Base-by-base conservation (phyloP, 2,888 invertebrate species). In the Mesorhabditis spiculigera region DNA sequence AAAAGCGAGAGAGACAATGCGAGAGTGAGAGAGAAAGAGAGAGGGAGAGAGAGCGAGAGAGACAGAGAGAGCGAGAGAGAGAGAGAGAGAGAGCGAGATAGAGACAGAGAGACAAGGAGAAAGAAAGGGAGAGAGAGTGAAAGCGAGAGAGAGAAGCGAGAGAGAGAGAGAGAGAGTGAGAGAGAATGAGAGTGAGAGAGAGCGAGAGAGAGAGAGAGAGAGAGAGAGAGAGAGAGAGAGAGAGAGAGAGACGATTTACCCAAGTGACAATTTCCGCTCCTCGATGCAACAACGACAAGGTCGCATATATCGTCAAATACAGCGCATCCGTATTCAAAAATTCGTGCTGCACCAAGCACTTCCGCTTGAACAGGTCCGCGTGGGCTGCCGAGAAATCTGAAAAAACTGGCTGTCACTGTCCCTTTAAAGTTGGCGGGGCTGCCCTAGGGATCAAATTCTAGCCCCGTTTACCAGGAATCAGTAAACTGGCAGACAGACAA, bases 321-420 rank as follows among this genome's bases (percentile, higher is more conserved):
- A 81, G 77, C 4, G 81, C 81, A 65, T 83, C 82, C 3, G 80
- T 77, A 68, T 80, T 82, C 41, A 83, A 71, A 45, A 82, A 78
- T 42, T 78, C 77, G 63, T 79, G 78, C 65, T 79, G 79, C 5
- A 78, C 74, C 65, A 75, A 76, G 3, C 75, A 76, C 8, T 76
- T 74, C 58, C 69, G 70, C 63, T 77, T 78, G 74, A 79, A 81
- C 28, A 73, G 73, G 61, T 79, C 77, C 4, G 75, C 74, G 64
- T 81, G 80, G 6, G 74, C 78, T 0, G 78, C 73, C 10, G 79
- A 79, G 50, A 81, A 79, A 28, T 82, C 81, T 80, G 69, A 68
- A 73, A 68, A 73, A 13, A 65, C 28, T 28, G 28, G 3, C 28
- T 28, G 10, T n/a, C 1, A 42, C 43, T 28, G 28, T 28, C 28